Conservation (phyloP, 92 coral and sea anemone species). For the Pocillopora meandrina region DNA sequence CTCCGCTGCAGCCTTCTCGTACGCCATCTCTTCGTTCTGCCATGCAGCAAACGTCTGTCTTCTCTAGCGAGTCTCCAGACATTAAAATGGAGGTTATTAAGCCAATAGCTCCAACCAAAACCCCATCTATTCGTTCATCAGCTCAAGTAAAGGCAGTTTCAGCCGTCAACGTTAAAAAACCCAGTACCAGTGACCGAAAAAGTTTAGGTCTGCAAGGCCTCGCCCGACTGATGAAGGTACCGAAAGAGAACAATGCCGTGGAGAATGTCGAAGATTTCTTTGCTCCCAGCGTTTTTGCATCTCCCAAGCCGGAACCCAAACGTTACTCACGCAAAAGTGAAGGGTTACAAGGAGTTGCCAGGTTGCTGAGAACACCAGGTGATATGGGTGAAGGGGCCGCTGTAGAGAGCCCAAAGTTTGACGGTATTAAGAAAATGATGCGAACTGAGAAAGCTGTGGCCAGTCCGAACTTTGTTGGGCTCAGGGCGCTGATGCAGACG, state of each 20-base stretch:
- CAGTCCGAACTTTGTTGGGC: constrained; percentile 41
- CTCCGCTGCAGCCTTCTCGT: constrained; percentile 42
- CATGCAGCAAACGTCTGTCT: constrained; percentile 19
- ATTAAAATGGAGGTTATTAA: constrained; percentile 30
- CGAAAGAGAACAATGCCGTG: constrained; percentile 45
- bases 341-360: constrained; percentile 47
- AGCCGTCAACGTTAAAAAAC: constrained; percentile 12
- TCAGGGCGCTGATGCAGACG: constrained; percentile 30
- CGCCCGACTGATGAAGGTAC: constrained; percentile 61
- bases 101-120: constrained; percentile 51
- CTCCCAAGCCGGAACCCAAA: constrained; percentile 30
- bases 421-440: constrained; percentile 22
- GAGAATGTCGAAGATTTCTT: constrained; percentile 62
- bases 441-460: background rate
- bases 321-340: constrained; percentile 40
- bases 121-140: constrained; percentile 70
- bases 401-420: constrained; percentile 25
- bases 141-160: background rate
- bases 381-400: background rate
- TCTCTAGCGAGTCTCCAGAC: constrained; percentile 16
- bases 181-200: constrained; percentile 34
- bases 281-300: constrained; percentile 54
- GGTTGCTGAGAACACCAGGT: constrained; percentile 48
- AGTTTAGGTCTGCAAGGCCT: constrained; percentile 66
- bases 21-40: constrained; percentile 65